Evolutionary conservation across 2,888 invertebrate species (phyloP), one percentile per base, ranked within the genome.

Genomic region (Andrena marginata): DNA sequence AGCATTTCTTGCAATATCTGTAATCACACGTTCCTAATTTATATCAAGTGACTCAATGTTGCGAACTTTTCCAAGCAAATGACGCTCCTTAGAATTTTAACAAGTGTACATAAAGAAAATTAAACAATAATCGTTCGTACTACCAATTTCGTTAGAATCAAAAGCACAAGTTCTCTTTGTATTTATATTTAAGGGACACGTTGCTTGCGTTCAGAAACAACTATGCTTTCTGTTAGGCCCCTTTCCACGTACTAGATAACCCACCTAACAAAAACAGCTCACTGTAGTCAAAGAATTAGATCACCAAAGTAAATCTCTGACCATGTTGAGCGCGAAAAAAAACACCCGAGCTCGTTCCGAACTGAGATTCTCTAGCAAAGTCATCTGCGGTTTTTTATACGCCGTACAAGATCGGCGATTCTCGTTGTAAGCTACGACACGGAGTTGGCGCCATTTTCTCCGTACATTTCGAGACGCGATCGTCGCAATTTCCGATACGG

Each of bases 401-500:
- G 23, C 29, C 26, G 59, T 33, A 31, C 42, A 42, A 42, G 23
- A 26, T 23, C n/a, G 16, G 4, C 23, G 10, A 4, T 48, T 51
- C 6, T 20, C 4, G 0, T 35, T 31, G 13, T 13, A 70, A 13
- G 13, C 48, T 60, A 29, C 0, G 23, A 35, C 23, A 16, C 10
- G n/a, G 29, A 3, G 20, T 49, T 1, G 8, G 4, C 16, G 48
- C 4, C 7, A 69, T 20, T 59, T 13, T 48, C n/a, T 29, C 2
- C 5, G 13, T 60, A 8, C 23, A 10, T 16, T 26, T 26, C 48
- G 26, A 2, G 2, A 35, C 26, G 33, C n/a, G 20, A 2, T 23
- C 35, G 2, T 33, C 20, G 63, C 63, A 29, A 26, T n/a, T 56
- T 63, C 59, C 42, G 23, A 59, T n/a, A 67, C 63, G 63, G 64